phyloP scores from a whole-genome alignment of 1,140 invertebrate genomes.

The Drosophila bifasciata region DNA sequence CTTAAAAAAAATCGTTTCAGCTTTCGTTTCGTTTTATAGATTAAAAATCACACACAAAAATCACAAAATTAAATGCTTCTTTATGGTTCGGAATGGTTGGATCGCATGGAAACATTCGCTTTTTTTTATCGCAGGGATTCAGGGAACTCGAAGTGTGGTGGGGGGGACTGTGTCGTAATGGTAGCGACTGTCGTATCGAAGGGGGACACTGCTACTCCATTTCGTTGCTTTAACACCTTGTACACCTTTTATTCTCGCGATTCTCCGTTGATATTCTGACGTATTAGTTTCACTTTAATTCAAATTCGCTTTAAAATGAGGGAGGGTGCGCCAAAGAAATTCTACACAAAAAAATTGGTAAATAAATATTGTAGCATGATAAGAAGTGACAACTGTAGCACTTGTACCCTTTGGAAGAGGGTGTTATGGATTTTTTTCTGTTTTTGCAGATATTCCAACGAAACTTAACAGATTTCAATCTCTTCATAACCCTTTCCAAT shows the following conservation, averaged over 20 bases:
- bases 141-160: conserved; percentile 8
- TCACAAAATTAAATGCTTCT: conserved; percentile 29
- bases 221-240: conserved; percentile 29
- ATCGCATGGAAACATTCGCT: conserved; percentile 53
- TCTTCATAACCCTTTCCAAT: too few relatives aligned
- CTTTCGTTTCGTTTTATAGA: conserved; percentile 35
- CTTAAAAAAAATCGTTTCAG: conserved; percentile 35
- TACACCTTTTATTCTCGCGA: conserved; percentile 33
- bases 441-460: too few relatives aligned
- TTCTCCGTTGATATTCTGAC: neutral
- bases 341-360: conserved; percentile 23
- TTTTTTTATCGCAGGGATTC: conserved; percentile 38
- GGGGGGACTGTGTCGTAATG: too few relatives aligned
- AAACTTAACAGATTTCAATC: too few relatives aligned
- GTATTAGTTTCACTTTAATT: conserved; percentile 26
- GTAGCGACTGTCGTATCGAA: conserved; percentile 5
- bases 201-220: conserved; percentile 22
- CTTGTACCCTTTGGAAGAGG: conserved; percentile 1
- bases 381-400: conserved; percentile 58
- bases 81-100: conserved; percentile 36
- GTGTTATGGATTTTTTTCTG: too few relatives aligned
- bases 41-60: conserved; percentile 24
- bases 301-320: conserved; percentile 56
- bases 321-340: conserved; percentile 46
- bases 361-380: conserved; percentile 19